These are phyloP conservation scores for Rattus rattus DNA, from an alignment of 2,113 vertebrate genomes.

Conservation along the genomic window DNA sequence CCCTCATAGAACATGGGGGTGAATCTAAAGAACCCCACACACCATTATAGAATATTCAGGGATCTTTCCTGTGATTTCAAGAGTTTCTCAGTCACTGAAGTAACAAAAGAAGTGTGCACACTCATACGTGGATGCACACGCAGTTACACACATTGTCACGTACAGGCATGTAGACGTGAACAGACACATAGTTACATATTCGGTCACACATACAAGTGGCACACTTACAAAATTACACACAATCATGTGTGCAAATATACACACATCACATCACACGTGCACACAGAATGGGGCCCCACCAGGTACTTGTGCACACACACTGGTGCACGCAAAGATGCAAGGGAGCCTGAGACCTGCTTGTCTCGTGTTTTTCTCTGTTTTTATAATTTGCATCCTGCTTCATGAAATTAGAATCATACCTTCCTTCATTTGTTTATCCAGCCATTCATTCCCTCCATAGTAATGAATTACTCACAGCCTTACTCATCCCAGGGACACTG, in stretches of 20 bases:
- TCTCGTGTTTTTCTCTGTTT: rapidly evolving
- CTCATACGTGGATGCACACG: background rate
- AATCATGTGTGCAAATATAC: background rate
- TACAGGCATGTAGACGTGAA: background rate
- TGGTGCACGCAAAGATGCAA: background rate
- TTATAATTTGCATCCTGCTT: background rate
- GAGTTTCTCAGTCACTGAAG: background rate
- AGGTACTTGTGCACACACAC: background rate
- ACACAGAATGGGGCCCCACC: background rate
- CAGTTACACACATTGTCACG: background rate
- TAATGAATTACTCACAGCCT: background rate
- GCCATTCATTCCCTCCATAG: background rate
- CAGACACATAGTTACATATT: background rate
- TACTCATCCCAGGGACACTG: background rate
- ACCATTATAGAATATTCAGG: rapidly evolving
- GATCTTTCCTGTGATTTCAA: background rate
- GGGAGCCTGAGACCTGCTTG: background rate
- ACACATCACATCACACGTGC: background rate
- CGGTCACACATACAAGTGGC: background rate
- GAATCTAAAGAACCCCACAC: background rate
- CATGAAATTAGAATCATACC: background rate
- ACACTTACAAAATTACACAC: background rate
- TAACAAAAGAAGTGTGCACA: background rate
- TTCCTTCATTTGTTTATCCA: background rate
- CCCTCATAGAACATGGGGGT: background rate